Percentiles rank a stretch among this genome's conserved stretches.
phyloP scores from a whole-genome alignment of 64 coral and sea anemone species.

The Stichodactyla helianthus region DNA sequence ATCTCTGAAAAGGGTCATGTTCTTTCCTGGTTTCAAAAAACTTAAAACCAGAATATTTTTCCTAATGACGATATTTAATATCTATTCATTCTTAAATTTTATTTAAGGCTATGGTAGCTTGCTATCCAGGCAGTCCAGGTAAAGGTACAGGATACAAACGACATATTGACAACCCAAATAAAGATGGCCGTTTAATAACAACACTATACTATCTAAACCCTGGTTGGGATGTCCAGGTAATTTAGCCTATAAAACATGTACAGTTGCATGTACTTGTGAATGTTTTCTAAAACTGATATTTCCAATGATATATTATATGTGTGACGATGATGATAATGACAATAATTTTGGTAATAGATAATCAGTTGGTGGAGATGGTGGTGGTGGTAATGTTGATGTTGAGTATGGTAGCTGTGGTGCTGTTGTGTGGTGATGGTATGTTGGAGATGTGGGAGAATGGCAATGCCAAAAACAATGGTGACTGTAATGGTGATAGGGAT shows the following conservation, averaged over 20 bases:
- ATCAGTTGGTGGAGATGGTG: no score
- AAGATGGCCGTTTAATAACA: slow-evolving; percentile 62
- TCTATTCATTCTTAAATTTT: not conserved
- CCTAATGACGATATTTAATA: no score
- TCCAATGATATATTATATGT: no score
- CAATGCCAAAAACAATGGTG: no score
- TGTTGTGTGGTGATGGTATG: no score
- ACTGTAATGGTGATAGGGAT: not conserved
- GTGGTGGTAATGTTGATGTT: not conserved
- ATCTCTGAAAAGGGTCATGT: no score
- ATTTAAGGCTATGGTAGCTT: slow-evolving; percentile 58
- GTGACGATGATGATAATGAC: no score
- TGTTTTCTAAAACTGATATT: not conserved
- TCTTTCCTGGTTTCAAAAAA: no score
- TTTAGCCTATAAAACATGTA: not conserved
- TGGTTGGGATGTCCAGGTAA: slow-evolving; percentile 42
- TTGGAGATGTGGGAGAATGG: no score
- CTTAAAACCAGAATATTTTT: no score
- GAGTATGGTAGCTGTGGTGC: not conserved
- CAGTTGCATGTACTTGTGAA: not conserved
- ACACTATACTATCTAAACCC: slow-evolving; percentile 57
- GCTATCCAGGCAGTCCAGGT: slow-evolving; percentile 55
- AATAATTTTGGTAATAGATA: no score
- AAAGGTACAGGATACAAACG: slow-evolving; percentile 50
- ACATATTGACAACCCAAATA: slow-evolving; percentile 57